A percentile compares a stretch with the other conserved stretches of the same genome.
Evolutionary conservation across 2,797 vertebrate species (phyloP).

Genomic region (Lepilemur ruficaudatus): DNA sequence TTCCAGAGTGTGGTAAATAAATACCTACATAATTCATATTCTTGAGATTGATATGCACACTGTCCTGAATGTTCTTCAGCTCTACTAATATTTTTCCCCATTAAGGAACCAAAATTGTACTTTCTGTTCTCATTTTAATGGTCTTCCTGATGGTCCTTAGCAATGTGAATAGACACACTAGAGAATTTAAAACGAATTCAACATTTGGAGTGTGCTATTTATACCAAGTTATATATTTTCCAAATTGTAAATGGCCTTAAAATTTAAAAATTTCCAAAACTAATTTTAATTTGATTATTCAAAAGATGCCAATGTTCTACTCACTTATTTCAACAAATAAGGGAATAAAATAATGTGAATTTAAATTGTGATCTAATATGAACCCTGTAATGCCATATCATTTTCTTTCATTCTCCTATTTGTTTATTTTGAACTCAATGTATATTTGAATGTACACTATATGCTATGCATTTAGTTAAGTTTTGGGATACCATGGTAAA

Average conservation of each 20-base stretch:
- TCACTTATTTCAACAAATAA: neutral
- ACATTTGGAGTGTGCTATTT: conserved; percentile 1
- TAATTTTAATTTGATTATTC: neutral
- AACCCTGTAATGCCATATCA: neutral
- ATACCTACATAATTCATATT: neutral
- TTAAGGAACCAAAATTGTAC: conserved; percentile 47
- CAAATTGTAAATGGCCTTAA: neutral
- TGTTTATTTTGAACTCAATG: neutral
- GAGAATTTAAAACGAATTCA: conserved; percentile 10
- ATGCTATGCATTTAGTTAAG: neutral
- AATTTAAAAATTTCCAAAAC: neutral
- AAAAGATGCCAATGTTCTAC: neutral
- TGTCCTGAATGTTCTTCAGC: conserved; percentile 24
- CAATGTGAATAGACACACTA: conserved; percentile 21
- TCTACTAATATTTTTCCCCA: conserved; percentile 6
- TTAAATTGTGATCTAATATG: neutral
- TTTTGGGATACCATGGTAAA: neutral
- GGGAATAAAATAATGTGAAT: neutral
- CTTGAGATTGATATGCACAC: neutral
- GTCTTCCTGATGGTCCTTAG: conserved; percentile 35
- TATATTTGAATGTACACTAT: neutral
- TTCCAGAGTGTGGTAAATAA: neutral
- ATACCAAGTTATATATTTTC: neutral
- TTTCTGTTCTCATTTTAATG: conserved; percentile 64
- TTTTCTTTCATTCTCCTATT: neutral